Percentiles rank a stretch among this genome's conserved stretches.
Conservation (phyloP, 2,113 vertebrate species). For the Crotalus tigris region DNA sequence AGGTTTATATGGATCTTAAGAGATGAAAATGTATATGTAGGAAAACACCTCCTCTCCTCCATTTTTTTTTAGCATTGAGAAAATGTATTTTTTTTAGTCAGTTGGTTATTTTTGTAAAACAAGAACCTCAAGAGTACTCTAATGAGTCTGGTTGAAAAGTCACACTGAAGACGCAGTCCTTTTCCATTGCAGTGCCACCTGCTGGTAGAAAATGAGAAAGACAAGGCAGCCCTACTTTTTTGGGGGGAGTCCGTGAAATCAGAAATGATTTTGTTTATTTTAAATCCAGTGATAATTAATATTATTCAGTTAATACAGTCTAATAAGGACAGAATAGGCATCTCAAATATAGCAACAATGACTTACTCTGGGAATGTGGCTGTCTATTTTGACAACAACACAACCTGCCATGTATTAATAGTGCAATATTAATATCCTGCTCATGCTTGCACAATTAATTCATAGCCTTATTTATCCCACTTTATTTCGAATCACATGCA, state of each 20-base stretch:
- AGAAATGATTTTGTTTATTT: neutral
- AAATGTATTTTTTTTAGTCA: neutral
- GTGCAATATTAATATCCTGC: neutral
- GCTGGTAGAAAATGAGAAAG: neutral
- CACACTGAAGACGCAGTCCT: neutral
- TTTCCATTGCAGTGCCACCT: conserved; percentile 32
- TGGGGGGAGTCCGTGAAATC: neutral
- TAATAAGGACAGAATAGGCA: neutral
- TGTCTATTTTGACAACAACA: neutral
- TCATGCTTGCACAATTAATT: conserved; percentile 16
- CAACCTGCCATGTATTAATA: neutral
- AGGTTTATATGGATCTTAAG: neutral
- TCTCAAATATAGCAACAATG: neutral
- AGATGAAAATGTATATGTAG: neutral
- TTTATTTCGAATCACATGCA: conserved; percentile 14
- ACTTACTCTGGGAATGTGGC: neutral
- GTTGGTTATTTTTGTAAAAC: neutral
- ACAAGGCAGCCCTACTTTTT: neutral
- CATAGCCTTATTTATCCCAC: conserved; percentile 24
- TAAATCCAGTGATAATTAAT: neutral
- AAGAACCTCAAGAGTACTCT: neutral
- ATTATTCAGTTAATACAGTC: neutral
- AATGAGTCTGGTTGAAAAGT: neutral
- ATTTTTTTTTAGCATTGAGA: neutral
- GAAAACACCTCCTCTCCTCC: neutral